A percentile compares a stretch with the other conserved stretches of the same genome.
Evolutionary conservation across 1,140 invertebrate genomes (phyloP).

Genomic region (Drosophila kikkawai): DNA sequence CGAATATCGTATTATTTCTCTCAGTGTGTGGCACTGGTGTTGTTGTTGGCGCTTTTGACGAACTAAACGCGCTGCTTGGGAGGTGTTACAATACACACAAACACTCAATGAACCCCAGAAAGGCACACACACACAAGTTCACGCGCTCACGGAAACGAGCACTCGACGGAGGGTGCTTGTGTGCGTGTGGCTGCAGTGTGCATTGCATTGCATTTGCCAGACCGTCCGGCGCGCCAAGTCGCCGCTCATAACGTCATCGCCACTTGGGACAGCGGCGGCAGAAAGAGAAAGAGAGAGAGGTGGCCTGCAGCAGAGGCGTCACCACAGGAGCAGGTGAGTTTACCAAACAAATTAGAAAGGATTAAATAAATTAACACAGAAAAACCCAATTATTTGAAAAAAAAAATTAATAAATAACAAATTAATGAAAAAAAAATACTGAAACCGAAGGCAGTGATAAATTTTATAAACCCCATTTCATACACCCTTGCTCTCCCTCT

Average conservation of each 20-base stretch:
- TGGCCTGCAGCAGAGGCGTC: slow-evolving; percentile 3
- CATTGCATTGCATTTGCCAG: slow-evolving; percentile 63
- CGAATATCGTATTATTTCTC: background rate
- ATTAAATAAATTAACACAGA: background rate
- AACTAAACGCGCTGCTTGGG: slow-evolving; percentile 61
- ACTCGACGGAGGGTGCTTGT: slow-evolving; percentile 31
- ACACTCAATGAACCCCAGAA: slow-evolving; percentile 49
- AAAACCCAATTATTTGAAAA: background rate
- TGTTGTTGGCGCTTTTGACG: slow-evolving; percentile 72
- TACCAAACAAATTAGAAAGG: no score
- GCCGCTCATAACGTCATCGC: slow-evolving; percentile 65
- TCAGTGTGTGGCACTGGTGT: slow-evolving; percentile 35
- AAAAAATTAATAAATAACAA: background rate
- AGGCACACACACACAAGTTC: slow-evolving; percentile 28
- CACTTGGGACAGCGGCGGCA: slow-evolving; percentile 29
- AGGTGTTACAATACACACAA: slow-evolving; percentile 74
- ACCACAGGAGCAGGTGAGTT: background rate
- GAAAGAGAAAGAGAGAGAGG: background rate
- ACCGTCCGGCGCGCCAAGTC: slow-evolving; percentile 64
- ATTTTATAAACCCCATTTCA: background rate
- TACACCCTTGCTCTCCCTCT: slow-evolving; percentile 24
- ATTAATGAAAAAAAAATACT: background rate
- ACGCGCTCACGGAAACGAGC: slow-evolving; percentile 12
- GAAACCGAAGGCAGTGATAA: background rate
- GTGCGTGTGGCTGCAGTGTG: slow-evolving; percentile 32